Evolutionary conservation across 2,888 invertebrate species (phyloP).

Genomic region (Nesidiocoris tenuis): DNA sequence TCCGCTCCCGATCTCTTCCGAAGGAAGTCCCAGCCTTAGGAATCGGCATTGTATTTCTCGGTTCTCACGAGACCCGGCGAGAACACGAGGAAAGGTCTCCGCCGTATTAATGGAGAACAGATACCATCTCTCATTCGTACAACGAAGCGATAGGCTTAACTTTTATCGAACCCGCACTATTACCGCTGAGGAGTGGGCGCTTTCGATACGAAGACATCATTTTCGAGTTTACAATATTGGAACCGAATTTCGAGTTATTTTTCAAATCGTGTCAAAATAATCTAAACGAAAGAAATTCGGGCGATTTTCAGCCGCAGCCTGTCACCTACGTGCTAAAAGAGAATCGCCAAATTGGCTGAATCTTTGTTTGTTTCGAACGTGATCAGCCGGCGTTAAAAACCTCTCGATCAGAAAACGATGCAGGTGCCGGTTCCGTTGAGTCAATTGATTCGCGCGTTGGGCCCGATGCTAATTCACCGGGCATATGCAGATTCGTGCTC

Average conservation of each 20-base stretch:
- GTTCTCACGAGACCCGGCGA: conserved; percentile 20
- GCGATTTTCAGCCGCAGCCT: no score
- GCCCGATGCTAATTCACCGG: conserved; percentile 34
- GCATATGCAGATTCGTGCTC: conserved; percentile 35
- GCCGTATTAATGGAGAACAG: conserved; percentile 27
- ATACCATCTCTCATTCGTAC: conserved; percentile 35
- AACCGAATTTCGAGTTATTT: no score
- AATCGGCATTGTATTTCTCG: conserved; percentile 35
- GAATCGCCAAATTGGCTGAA: background rate
- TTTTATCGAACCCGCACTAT: no score
- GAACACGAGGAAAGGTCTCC: conserved; percentile 17
- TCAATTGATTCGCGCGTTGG: conserved; percentile 34
- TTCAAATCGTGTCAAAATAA: no score
- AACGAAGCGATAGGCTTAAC: no score
- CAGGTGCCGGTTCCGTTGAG: conserved; percentile 3
- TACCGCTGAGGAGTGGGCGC: no score
- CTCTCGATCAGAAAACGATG: background rate
- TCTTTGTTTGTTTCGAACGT: background rate
- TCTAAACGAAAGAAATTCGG: no score
- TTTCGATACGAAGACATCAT: no score
- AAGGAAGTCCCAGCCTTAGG: background rate
- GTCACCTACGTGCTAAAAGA: no score
- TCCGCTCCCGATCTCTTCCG: conserved; percentile 9
- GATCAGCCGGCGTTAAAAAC: background rate
- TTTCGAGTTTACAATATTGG: no score